These are phyloP conservation scores for Platerodrilus igneus DNA, from an alignment of 2,888 invertebrate genomes.

Conservation along the genomic window DNA sequence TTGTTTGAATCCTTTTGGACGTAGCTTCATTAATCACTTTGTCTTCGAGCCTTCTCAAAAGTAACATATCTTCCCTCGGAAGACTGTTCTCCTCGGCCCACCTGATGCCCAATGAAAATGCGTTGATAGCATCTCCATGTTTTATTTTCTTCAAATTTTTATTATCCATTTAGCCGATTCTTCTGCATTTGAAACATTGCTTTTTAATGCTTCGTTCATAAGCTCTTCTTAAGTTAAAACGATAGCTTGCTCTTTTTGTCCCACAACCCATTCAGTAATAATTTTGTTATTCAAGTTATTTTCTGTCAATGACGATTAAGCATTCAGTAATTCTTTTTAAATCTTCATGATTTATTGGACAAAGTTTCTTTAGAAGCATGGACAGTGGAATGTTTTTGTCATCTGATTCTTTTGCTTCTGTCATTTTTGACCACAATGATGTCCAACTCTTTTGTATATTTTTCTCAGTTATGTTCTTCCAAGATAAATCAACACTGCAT, in stretches of 20 bases:
- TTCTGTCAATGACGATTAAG: too few relatives aligned
- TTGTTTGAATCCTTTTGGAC: too few relatives aligned
- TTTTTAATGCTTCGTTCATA: not conserved
- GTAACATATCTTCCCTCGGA: too few relatives aligned
- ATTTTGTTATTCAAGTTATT: conserved; percentile 1
- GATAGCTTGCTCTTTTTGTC: not conserved
- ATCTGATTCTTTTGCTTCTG: not conserved
- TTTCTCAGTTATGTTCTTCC: too few relatives aligned
- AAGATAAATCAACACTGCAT: too few relatives aligned
- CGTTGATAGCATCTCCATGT: conserved; percentile 1
- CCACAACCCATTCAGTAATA: conserved; percentile 3
- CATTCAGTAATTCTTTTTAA: too few relatives aligned
- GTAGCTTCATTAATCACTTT: too few relatives aligned
- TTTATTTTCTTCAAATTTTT: not conserved
- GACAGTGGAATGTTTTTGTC: conserved; percentile 1
- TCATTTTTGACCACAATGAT: not conserved
- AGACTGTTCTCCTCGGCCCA: conserved; percentile 2
- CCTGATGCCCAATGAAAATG: not conserved
- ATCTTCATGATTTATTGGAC: conserved; percentile 1
- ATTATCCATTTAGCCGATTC: too few relatives aligned
- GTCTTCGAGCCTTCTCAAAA: not conserved
- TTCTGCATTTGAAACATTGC: not conserved
- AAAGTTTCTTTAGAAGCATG: conserved; percentile 1
- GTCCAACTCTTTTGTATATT: too few relatives aligned
- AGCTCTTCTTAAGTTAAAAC: conserved; percentile 3